These are phyloP conservation scores for Pheosia tremula DNA, from an alignment of 2,888 invertebrate species.

Conservation along the genomic window DNA sequence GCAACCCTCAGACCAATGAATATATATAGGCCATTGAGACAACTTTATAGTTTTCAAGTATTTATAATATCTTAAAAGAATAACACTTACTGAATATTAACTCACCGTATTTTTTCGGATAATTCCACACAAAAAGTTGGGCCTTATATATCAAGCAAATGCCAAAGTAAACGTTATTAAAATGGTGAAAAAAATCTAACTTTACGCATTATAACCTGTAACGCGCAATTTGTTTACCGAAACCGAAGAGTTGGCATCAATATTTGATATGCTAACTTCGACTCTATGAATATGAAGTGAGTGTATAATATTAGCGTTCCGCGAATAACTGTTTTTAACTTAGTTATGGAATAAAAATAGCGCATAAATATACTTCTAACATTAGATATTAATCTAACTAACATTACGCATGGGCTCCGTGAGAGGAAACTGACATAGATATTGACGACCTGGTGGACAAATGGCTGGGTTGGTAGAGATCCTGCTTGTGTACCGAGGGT, in stretches of 20 bases:
- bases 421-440: too few species aligned
- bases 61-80: neutral
- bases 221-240: conserved; percentile 6
- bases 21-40: too few species aligned
- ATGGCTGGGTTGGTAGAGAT: too few species aligned
- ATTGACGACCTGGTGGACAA: too few species aligned
- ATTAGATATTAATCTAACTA: neutral
- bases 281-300: conserved; percentile 20
- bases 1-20: too few species aligned
- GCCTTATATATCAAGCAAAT: neutral
- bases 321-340: conserved; percentile 10
- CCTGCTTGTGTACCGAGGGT: too few species aligned
- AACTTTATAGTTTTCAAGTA: too few species aligned
- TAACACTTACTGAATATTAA: neutral
- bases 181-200: conserved; percentile 3
- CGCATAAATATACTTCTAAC: neutral
- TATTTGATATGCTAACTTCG: conserved; percentile 13
- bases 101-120: neutral
- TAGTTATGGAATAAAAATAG: conserved; percentile 1
- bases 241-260: conserved; percentile 5
- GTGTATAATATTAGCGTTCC: conserved; percentile 3
- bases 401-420: too few species aligned
- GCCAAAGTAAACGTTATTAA: conserved; percentile 7
- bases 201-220: conserved; percentile 7
- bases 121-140: conserved; percentile 2